Percentiles rank a stretch among this genome's conserved stretches.
Evolutionary conservation across 2,113 vertebrate genomes (phyloP).

Genomic region (Eurystomus gularis): DNA sequence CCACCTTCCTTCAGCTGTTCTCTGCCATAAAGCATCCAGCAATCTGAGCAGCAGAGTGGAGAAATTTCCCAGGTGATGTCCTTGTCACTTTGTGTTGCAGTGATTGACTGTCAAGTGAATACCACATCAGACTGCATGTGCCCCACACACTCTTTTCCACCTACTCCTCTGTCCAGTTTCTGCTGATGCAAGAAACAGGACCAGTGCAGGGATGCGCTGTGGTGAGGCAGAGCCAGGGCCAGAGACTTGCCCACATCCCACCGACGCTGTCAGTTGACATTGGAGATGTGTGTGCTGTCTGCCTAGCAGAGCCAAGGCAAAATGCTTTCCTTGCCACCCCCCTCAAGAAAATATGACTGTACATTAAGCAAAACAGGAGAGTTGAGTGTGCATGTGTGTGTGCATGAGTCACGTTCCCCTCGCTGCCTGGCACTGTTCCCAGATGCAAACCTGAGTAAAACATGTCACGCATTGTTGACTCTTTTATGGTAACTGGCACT

Average conservation of each 20-base stretch:
- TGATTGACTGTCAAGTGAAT: neutral
- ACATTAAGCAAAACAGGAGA: neutral
- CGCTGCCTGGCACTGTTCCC: constrained; percentile 18
- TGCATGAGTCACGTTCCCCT: neutral
- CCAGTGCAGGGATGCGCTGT: neutral
- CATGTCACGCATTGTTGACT: constrained; percentile 42
- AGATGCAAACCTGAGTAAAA: constrained; percentile 36
- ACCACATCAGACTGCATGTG: neutral
- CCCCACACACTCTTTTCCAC: neutral
- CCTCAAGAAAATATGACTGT: constrained; percentile 15
- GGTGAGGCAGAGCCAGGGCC: neutral
- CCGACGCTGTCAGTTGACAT: rapidly evolving
- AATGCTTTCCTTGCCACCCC: neutral
- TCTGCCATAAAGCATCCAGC: neutral
- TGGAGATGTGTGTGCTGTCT: neutral
- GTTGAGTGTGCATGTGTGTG: neutral
- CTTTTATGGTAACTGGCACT: constrained; percentile 41
- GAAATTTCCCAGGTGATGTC: constrained; percentile 18
- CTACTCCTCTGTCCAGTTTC: neutral
- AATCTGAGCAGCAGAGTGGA: neutral
- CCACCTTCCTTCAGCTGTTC: neutral
- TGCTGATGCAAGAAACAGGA: neutral
- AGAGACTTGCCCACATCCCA: neutral
- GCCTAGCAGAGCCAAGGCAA: neutral
- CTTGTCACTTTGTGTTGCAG: neutral